Conservation (phyloP, 2,797 vertebrate genomes). For the Coranthus polyacanthus region DNA sequence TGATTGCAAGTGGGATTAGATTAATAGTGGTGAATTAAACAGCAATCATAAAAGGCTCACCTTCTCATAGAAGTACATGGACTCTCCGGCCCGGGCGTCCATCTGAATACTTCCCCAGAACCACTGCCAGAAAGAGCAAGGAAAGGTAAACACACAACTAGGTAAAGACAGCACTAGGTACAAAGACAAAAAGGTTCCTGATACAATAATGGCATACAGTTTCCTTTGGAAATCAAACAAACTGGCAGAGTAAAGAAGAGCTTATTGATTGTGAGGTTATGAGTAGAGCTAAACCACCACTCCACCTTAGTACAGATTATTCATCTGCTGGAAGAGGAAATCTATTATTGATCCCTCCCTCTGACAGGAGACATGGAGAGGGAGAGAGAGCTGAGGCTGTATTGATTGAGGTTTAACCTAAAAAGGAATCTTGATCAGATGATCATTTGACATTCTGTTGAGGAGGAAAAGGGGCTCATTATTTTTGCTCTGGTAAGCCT, state of each 20-base stretch:
- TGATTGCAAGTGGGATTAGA: not conserved
- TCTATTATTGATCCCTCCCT: conserved; percentile 52
- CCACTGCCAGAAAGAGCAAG: conserved; percentile 85
- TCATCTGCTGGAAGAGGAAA: conserved; percentile 43
- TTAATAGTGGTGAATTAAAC: not conserved
- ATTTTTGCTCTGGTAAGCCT: conserved; percentile 1
- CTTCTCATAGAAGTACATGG: conserved; percentile 98
- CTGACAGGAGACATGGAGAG: conserved; percentile 22
- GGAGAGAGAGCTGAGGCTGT: conserved; percentile 5
- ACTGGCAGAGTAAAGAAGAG: conserved; percentile 19
- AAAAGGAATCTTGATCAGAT: conserved; percentile 43
- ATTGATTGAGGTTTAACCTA: conserved; percentile 37
- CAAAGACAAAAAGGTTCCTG: conserved; percentile 5
- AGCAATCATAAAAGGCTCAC: conserved; percentile 72
- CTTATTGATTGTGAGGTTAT: conserved; percentile 29
- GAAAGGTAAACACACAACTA: not conserved
- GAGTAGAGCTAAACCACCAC: conserved; percentile 35
- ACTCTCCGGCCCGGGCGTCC: conserved; percentile 97
- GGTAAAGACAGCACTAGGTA: not conserved
- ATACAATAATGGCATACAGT: not conserved
- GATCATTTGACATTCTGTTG: conserved; percentile 43
- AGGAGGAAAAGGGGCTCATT: conserved; percentile 21
- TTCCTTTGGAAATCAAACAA: conserved; percentile 30
- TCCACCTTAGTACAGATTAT: conserved; percentile 37
- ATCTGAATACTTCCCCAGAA: conserved; percentile 99